phyloP scores from a whole-genome alignment of 2,113 vertebrate species.

The Eclectus roratus region DNA sequence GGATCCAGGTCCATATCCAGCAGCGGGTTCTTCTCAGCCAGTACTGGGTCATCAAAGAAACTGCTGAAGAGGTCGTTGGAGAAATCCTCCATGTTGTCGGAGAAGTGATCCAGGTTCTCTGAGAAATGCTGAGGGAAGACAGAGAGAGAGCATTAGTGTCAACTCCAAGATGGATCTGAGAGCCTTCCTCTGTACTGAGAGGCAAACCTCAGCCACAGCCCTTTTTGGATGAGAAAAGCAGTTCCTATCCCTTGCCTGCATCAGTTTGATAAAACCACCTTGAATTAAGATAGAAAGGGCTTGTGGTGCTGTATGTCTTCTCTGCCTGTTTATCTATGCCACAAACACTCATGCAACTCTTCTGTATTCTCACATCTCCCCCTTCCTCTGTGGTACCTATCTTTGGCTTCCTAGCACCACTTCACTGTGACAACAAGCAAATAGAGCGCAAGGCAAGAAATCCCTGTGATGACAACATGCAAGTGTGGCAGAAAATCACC shows the following conservation, averaged over 20 bases:
- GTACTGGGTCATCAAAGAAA: slow-evolving; percentile 95
- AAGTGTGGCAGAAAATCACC: background rate
- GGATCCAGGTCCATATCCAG: slow-evolving; percentile 94
- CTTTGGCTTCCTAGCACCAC: background rate
- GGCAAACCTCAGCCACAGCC: background rate
- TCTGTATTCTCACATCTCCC: background rate
- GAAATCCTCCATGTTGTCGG: slow-evolving; percentile 98
- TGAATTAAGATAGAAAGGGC: background rate
- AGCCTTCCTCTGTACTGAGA: background rate
- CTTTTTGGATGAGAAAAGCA: background rate
- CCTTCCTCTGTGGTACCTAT: background rate
- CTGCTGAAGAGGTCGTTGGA: slow-evolving; percentile 97
- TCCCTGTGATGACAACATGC: background rate
- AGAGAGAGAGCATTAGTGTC: background rate
- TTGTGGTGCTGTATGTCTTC: background rate
- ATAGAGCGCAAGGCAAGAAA: background rate
- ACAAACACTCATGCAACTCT: background rate
- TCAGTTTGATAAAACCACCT: background rate
- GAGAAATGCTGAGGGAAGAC: slow-evolving; percentile 75
- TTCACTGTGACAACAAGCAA: background rate
- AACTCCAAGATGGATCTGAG: background rate
- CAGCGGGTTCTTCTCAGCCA: slow-evolving; percentile 89
- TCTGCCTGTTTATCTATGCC: background rate
- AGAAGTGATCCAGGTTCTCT: slow-evolving; percentile 88
- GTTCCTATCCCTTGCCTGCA: background rate